A percentile compares a stretch with the other conserved stretches of the same genome.
Conservation (phyloP, 2,888 invertebrate genomes). For the Biston betularia region DNA sequence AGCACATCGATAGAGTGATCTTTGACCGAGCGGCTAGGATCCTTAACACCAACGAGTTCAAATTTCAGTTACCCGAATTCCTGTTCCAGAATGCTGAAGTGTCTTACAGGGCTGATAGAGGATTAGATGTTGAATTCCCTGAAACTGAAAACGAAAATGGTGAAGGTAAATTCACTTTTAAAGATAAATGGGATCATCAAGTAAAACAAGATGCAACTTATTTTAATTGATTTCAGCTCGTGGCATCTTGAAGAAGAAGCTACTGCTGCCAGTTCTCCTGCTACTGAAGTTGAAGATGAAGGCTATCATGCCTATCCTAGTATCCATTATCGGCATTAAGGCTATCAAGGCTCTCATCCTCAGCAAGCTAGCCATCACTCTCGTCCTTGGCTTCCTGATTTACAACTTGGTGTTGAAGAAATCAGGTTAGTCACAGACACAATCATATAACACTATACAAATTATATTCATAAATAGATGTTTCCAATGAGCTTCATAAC, state of each 20-base stretch:
- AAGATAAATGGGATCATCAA: not conserved
- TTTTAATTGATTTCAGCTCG: slow-evolving; percentile 85
- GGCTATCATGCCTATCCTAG: slow-evolving; percentile 93
- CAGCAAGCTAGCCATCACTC: slow-evolving; percentile 92
- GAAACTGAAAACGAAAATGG: slow-evolving; percentile 80
- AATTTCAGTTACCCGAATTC: slow-evolving; percentile 90
- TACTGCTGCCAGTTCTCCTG: slow-evolving; percentile 91
- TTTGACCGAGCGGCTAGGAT: slow-evolving; percentile 90
- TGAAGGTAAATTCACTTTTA: slow-evolving; percentile 73
- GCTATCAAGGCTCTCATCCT: slow-evolving; percentile 93
- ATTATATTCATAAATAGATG: no score
- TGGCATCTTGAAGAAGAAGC: slow-evolving; percentile 93
- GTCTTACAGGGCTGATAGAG: slow-evolving; percentile 88
- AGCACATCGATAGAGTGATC: slow-evolving; percentile 91
- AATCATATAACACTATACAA: no score
- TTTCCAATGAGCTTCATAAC: no score
- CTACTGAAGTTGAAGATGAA: slow-evolving; percentile 94
- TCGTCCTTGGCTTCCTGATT: slow-evolving; percentile 93
- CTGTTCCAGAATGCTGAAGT: slow-evolving; percentile 89
- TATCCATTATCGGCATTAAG: slow-evolving; percentile 92
- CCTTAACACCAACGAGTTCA: slow-evolving; percentile 91
- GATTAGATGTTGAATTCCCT: slow-evolving; percentile 88
- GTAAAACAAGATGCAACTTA: not conserved
- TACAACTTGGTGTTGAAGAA: slow-evolving; percentile 91
- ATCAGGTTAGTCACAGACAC: slow-evolving; percentile 83